Percentiles rank a stretch among this genome's conserved stretches.
phyloP scores from a whole-genome alignment of 2,797 vertebrate species.

The Microctenopoma lineatum region DNA sequence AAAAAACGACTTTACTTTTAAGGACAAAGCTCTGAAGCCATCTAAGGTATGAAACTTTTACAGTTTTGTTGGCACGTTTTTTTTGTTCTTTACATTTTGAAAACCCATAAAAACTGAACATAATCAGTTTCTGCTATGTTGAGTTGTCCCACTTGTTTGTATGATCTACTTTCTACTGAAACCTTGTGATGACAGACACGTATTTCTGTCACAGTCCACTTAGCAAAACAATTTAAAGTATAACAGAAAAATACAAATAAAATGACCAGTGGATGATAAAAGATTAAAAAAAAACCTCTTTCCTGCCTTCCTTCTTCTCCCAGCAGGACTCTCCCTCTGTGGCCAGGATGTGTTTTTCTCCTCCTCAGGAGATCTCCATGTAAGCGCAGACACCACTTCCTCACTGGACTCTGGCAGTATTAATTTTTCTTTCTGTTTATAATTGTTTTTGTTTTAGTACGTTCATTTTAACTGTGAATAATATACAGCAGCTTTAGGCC shows the following conservation, averaged over 20 bases:
- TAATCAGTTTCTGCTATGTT: no score
- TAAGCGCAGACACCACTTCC: slow-evolving; percentile 6
- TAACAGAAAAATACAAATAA: no score
- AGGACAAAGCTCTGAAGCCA: slow-evolving; percentile 46
- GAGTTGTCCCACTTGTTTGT: no score
- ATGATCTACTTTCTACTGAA: no score
- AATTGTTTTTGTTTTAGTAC: slow-evolving; percentile 4
- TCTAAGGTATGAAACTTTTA: slow-evolving; percentile 52
- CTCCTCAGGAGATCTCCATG: slow-evolving; percentile 47
- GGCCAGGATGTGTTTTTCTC: slow-evolving; percentile 60
- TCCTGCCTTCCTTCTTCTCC: neutral
- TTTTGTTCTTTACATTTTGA: no score
- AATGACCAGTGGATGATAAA: neutral
- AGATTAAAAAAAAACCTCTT: no score
- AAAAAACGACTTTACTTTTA: slow-evolving; percentile 64
- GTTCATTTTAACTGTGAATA: slow-evolving; percentile 50
- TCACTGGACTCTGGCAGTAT: slow-evolving; percentile 22
- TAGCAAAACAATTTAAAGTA: no score
- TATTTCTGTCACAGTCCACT: no score
- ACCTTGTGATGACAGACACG: no score
- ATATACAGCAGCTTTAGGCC: slow-evolving; percentile 9
- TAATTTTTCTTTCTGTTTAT: slow-evolving; percentile 13
- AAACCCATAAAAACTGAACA: no score
- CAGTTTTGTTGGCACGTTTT: no score
- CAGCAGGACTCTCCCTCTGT: slow-evolving; percentile 58